Evolutionary conservation across 2,797 vertebrate species (phyloP), one percentile per base, ranked within the genome.

Genomic region (Sphenopsis melanotis): DNA sequence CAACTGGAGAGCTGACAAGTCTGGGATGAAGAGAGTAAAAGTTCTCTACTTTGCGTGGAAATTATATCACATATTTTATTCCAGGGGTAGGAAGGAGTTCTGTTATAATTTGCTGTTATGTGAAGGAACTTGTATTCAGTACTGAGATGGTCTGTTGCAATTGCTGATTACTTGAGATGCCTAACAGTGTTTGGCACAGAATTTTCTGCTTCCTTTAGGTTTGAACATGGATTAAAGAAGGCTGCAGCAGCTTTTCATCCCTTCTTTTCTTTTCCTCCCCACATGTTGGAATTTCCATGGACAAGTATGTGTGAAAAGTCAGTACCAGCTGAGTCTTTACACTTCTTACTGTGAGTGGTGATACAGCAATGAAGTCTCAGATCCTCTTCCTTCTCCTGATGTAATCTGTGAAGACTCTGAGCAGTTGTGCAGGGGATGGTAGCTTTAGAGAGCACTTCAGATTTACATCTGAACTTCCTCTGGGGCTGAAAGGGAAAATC

Each of bases 1-100:
- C 42, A 83, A 0, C 37, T 0, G 0, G 24, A 27, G 2, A 8
- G 30, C 21, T 83, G 69, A 41, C 17, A 32, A 42, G 39, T 86
- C 36, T 71, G 34, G 34, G 47, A 41, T 76, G 66, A 85, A 79
- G 52, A 42, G 6, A 74, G 17, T 46, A 64, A 34, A 65, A 49
- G 36, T 55, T 83, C 36, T 75, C 2, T 8, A 11, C 26, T 70
- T 87, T 78, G 30, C 1, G 0, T 56, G 83, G 27, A 66, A 76
- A n/a, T 61, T 24, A 46, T 71, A 22, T 72, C 8, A 24, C 23
- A 12, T 60, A 12, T 29, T 57, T 69, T 56, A 37, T 91, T 78
- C 19, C n/a, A 26, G 20, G 23, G 5, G 1, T 32, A 30, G 64
- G 36, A 42, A 46, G 50, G 24, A 46, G 20, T 77, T 77, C 59